phyloP scores from a whole-genome alignment of 1,140 invertebrate species.

The Geopemphigus sp. region DNA sequence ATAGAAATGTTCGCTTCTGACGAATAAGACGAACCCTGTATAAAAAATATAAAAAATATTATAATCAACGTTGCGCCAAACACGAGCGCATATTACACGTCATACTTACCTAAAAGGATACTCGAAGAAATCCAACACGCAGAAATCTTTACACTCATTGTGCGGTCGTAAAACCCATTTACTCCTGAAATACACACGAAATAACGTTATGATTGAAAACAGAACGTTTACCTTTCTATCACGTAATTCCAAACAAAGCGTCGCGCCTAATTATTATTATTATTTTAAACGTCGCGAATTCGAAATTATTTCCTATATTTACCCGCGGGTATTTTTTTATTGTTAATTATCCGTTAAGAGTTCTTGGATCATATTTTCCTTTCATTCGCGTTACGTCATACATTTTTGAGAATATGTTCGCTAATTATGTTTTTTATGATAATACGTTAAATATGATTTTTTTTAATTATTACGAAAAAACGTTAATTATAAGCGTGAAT shows the following conservation, averaged over 20 bases:
- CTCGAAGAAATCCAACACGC: conserved; percentile 26
- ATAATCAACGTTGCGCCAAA: neutral
- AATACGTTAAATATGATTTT: too few species aligned
- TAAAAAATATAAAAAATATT: neutral
- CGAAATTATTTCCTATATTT: neutral
- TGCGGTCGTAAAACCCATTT: conserved; percentile 41
- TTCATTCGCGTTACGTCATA: neutral
- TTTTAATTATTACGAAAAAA: too few species aligned
- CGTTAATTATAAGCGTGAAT: too few species aligned
- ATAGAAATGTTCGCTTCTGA: conserved; percentile 33
- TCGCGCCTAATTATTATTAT: neutral
- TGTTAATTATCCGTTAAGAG: too few species aligned
- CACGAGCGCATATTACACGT: neutral
- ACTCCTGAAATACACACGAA: conserved; percentile 25
- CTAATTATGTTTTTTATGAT: too few species aligned
- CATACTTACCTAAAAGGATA: conserved; percentile 33
- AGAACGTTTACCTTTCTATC: neutral
- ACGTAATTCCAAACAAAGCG: neutral
- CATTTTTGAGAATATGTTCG: too few species aligned
- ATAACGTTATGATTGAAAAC: neutral
- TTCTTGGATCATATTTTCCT: neutral
- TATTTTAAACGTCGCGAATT: neutral
- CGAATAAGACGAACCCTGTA: conserved; percentile 17
- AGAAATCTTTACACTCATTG: conserved; percentile 40
- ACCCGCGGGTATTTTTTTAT: too few species aligned